Base-by-base conservation (phyloP, 35 echinoderm and acorn worm species). In the Acanthaster planci region DNA sequence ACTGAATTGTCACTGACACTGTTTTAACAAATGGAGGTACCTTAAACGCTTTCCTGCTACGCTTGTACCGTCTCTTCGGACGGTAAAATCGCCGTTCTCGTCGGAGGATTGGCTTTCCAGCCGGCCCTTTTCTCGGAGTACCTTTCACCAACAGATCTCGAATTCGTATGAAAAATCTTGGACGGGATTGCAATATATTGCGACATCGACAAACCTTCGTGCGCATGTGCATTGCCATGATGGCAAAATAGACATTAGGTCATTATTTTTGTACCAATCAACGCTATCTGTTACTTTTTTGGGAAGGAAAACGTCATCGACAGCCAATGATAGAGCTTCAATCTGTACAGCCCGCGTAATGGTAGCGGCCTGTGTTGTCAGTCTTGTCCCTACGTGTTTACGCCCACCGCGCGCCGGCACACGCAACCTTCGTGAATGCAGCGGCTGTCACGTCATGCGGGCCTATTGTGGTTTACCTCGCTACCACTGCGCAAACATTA, bases 161-260 rank as follows among this genome's bases (percentile, higher is more conserved):
- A 35, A 34, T 14, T 29, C 19, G 23, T 31, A 29, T 72, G 64
- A n/a, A 26, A 34, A 72, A 72, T 27, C 2, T 16, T 15, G 19
- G 23, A 2, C 15, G 26, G 64, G 23, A 72, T 72, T 72, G 64
- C 64, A 72, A 31, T 72, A 31, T 72, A 72, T 72, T 72, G 64
- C 64, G 64, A 72, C 18, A 72, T 72, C 64, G 1, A 47, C 42
- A 12, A 12, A 47, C 42, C 42, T 47, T 47, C 12, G 4, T 47
- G 42, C 42, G 42, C 42, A 47, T 47, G 42, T 34, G 22, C 64
- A 31, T 72, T 35, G 9, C 64, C 34, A 26, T 27, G 22, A 23
- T 72, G 21, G 8, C 14, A 72, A 72, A 72, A 72, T 72, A 72
- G 64, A 72, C 18, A 72, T 72, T 21, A 72, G 22, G 64, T 72